These are phyloP conservation scores for Nasonia giraulti DNA, from an alignment of 1,140 invertebrate genomes.

Conservation along the genomic window DNA sequence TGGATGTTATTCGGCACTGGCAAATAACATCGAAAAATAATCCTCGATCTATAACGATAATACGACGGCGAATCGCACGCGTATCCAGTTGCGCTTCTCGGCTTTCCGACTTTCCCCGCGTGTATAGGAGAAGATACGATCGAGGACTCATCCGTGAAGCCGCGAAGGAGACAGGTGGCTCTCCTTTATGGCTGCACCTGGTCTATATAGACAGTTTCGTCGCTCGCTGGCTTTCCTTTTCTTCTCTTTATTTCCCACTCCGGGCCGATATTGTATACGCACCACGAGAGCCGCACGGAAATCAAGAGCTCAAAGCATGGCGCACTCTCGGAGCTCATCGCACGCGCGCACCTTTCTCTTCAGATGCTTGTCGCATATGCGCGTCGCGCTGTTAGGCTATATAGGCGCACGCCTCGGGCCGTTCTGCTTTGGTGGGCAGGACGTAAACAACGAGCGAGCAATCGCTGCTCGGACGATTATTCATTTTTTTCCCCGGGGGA, in stretches of 20 bases:
- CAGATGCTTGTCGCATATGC: background rate
- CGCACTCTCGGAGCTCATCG: background rate
- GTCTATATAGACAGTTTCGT: background rate
- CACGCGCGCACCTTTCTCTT: background rate
- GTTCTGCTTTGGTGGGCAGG: background rate
- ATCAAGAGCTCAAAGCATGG: background rate
- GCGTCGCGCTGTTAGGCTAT: background rate
- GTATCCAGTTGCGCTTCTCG: conserved; percentile 16
- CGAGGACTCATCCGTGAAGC: background rate
- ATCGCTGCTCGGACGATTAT: background rate
- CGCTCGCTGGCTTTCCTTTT: background rate
- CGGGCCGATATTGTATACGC: background rate
- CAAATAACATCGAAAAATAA: too few species aligned
- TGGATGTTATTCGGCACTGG: background rate
- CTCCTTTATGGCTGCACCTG: conserved; percentile 6
- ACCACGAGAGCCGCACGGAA: background rate
- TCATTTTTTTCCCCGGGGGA: background rate
- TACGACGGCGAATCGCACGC: conserved; percentile 11
- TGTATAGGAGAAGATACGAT: conserved; percentile 6
- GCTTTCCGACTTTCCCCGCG: conserved; percentile 19
- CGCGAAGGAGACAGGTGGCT: conserved; percentile 25
- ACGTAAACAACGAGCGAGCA: background rate
- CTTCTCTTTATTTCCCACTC: background rate
- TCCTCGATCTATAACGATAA: too few species aligned
- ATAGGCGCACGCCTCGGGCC: background rate